Evolutionary conservation across 2,888 invertebrate genomes (phyloP).

Genomic region (Dolomedes plantarius): DNA sequence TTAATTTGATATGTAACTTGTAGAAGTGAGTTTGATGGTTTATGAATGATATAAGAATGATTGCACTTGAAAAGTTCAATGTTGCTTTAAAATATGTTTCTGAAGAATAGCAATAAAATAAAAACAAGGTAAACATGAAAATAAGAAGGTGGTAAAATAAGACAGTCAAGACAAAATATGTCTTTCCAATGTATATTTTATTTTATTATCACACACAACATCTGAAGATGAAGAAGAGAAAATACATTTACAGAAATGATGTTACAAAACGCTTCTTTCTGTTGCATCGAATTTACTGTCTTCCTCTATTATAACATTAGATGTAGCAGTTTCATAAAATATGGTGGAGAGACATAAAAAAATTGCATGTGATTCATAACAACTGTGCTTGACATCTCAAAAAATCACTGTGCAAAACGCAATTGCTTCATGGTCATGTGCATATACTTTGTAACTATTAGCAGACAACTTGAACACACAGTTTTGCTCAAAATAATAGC

Average conservation of each 20-base stretch:
- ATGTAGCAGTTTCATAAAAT: constrained; percentile 11
- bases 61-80: no score
- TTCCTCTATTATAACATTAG: background rate
- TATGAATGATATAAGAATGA: no score
- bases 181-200: background rate
- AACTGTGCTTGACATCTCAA: constrained; percentile 14
- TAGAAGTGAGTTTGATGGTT: no score
- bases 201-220: constrained; percentile 4
- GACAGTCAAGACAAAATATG: background rate
- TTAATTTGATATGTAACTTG: no score
- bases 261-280: background rate
- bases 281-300: background rate
- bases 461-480: constrained; percentile 1
- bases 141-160: background rate
- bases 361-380: constrained; percentile 3
- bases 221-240: constrained; percentile 8
- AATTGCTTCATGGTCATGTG: background rate
- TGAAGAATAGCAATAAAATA: no score
- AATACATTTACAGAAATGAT: constrained; percentile 7
- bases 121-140: no score
- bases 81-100: no score
- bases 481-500: constrained; percentile 3
- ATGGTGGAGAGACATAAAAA: background rate
- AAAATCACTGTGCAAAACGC: constrained; percentile 13
- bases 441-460: constrained; percentile 12